Conservation (phyloP, 2,888 invertebrate species). For the Noctua pronuba region DNA sequence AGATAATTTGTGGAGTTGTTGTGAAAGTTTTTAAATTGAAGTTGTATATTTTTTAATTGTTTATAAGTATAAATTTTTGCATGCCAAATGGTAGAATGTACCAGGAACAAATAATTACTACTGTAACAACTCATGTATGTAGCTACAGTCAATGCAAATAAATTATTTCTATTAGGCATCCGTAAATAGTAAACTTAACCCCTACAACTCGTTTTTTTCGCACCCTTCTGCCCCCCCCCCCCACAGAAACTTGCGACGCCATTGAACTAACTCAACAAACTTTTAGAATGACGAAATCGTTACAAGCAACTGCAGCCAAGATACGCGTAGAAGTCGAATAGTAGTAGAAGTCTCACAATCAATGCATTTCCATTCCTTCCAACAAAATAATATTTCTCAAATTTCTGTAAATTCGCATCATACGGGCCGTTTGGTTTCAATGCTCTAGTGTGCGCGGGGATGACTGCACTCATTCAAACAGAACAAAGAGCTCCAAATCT, state of each 20-base stretch:
- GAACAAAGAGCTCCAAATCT: slow-evolving; percentile 35
- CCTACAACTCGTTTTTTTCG: too few species aligned
- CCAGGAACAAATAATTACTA: too few species aligned
- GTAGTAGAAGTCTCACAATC: background rate
- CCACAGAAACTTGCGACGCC: background rate
- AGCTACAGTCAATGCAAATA: too few species aligned
- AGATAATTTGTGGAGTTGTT: too few species aligned
- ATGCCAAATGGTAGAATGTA: too few species aligned
- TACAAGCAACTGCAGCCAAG: background rate
- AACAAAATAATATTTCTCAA: background rate
- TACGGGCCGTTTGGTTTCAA: slow-evolving; percentile 19
- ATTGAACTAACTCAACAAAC: background rate
- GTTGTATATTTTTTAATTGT: too few species aligned
- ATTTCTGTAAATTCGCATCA: slow-evolving; percentile 15
- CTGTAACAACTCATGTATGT: too few species aligned
- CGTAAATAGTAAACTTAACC: too few species aligned
- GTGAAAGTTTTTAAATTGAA: too few species aligned
- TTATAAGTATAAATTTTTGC: too few species aligned
- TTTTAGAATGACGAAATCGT: background rate
- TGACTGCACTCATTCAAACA: slow-evolving; percentile 26
- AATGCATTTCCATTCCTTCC: slow-evolving; percentile 10
- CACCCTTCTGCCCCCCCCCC: background rate
- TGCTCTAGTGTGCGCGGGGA: slow-evolving; percentile 8
- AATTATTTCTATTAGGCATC: too few species aligned
- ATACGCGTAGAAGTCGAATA: background rate